phyloP scores from a whole-genome alignment of 2,113 vertebrate species.

The Myotis brandtii region DNA sequence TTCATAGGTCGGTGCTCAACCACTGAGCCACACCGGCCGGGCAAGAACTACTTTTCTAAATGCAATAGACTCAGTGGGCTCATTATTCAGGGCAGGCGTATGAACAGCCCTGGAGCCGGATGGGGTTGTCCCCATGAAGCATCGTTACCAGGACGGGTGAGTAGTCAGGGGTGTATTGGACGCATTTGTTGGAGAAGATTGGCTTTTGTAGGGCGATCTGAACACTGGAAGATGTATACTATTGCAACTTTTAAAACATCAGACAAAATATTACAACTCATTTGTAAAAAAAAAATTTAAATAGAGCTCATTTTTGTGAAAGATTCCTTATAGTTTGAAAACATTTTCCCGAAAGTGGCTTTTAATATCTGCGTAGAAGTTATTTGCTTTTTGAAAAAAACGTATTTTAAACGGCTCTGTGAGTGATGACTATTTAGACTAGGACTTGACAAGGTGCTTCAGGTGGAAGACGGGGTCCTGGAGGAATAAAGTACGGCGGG shows the following conservation, averaged over 20 bases:
- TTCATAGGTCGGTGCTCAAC: no score
- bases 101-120: not conserved
- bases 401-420: not conserved
- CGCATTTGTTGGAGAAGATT: not conserved
- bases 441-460: not conserved
- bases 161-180: not conserved
- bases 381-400: not conserved
- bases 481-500: not conserved
- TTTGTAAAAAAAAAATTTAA: not conserved
- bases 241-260: not conserved
- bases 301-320: not conserved
- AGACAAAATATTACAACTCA: not conserved
- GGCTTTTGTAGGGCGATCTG: not conserved
- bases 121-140: not conserved
- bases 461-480: not conserved
- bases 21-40: no score
- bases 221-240: not conserved
- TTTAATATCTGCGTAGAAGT: not conserved
- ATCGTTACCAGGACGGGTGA: not conserved
- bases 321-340: conserved; percentile 22
- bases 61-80: not conserved
- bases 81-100: conserved; percentile 9
- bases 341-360: not conserved
- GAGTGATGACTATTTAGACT: not conserved
- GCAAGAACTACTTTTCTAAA: conserved; percentile 29